These are phyloP conservation scores for Desmophyllum pertusum DNA, from an alignment of 92 coral and sea anemone species.

Conservation along the genomic window DNA sequence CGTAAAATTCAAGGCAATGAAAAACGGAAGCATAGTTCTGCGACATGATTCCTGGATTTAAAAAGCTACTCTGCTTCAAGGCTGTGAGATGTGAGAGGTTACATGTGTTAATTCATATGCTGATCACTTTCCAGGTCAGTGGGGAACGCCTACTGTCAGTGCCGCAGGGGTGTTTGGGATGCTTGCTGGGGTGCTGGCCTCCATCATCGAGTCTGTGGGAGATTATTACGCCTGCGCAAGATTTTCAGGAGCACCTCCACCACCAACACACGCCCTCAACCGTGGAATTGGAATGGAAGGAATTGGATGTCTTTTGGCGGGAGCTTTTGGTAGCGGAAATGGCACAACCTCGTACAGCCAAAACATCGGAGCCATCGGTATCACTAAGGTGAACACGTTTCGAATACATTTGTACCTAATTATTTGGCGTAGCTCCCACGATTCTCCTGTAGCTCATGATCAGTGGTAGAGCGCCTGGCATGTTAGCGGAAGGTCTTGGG, in stretches of 20 bases:
- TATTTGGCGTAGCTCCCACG: too few relatives aligned
- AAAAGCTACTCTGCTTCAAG: too few relatives aligned
- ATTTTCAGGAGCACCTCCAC: constrained; percentile 89
- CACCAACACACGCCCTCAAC: constrained; percentile 87
- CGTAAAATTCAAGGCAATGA: too few relatives aligned
- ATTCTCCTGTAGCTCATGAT: too few relatives aligned
- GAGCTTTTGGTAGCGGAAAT: constrained; percentile 78
- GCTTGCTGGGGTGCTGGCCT: constrained; percentile 87
- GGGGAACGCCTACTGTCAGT: constrained; percentile 94
- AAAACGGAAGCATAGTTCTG: too few relatives aligned
- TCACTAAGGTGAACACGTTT: constrained; percentile 79
- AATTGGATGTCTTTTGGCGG: constrained; percentile 77
- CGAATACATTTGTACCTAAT: too few relatives aligned
- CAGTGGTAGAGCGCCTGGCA: too few relatives aligned
- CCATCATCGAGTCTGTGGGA: constrained; percentile 86
- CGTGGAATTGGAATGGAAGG: constrained; percentile 94
- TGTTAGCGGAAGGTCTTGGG: too few relatives aligned
- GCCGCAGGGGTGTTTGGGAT: constrained; percentile 92
- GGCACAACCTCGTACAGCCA: constrained; percentile 89
- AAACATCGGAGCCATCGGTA: constrained; percentile 88
- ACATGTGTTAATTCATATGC: too few relatives aligned
- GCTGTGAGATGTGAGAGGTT: too few relatives aligned
- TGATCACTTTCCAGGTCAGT: constrained; percentile 64
- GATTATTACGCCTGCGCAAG: constrained; percentile 93
- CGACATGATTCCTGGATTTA: too few relatives aligned